A percentile compares a stretch with the other conserved stretches of the same genome.
Evolutionary conservation across 2,888 invertebrate species (phyloP).

Genomic region (Tinea semifulvella): DNA sequence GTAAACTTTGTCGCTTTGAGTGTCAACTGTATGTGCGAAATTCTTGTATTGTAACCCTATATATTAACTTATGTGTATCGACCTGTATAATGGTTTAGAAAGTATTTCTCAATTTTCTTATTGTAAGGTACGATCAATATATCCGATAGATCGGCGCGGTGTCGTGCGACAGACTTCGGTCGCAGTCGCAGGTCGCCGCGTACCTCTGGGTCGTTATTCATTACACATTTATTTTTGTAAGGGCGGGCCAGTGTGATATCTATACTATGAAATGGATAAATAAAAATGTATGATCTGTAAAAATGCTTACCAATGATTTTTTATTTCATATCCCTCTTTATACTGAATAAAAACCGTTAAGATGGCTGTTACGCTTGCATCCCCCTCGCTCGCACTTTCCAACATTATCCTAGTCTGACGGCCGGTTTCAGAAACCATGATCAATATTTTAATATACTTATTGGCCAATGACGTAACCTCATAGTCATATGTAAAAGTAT

Average conservation of each 20-base stretch:
- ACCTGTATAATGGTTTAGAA: conserved; percentile 65
- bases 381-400: too few relatives aligned
- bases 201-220: not conserved
- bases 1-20: conserved; percentile 62
- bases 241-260: conserved; percentile 68
- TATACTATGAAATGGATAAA: conserved; percentile 66
- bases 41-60: conserved; percentile 51
- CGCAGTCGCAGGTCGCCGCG: conserved; percentile 53
- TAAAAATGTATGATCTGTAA: conserved; percentile 68
- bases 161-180: conserved; percentile 44
- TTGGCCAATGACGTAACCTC: too few relatives aligned
- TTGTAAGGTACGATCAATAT: not conserved
- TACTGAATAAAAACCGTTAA: not conserved
- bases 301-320: conserved; percentile 46
- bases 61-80: conserved; percentile 55
- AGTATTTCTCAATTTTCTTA: conserved; percentile 3
- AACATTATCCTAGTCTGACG: too few relatives aligned
- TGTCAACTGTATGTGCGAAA: conserved; percentile 66
- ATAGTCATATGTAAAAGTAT: too few relatives aligned
- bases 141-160: conserved; percentile 30
- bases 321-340: conserved; percentile 30
- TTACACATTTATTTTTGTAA: conserved; percentile 56
- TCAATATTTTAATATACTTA: too few relatives aligned
- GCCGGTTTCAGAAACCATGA: too few relatives aligned
- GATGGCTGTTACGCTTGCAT: too few relatives aligned